These are phyloP conservation scores for Lysiphlebus fabarum DNA, from an alignment of 1,140 invertebrate species.

Conservation along the genomic window DNA sequence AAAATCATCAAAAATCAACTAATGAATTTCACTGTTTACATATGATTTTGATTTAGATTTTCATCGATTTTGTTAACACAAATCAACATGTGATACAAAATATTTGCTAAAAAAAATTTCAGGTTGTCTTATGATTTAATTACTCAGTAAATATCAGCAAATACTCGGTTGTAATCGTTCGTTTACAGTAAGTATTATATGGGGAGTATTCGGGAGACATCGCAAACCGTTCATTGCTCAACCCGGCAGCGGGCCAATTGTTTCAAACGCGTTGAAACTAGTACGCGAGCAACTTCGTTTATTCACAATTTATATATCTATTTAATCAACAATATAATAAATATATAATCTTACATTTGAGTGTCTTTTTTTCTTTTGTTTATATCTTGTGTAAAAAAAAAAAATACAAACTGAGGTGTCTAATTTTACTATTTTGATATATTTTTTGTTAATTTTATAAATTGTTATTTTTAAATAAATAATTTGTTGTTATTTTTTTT, in stretches of 20 bases:
- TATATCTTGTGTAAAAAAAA: too few relatives aligned
- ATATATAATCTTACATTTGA: not conserved
- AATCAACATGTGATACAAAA: too few relatives aligned
- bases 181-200: not conserved
- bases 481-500: not conserved
- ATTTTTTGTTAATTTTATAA: too few relatives aligned
- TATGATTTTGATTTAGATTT: too few relatives aligned
- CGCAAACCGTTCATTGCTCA: slow-evolving; percentile 27
- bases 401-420: not conserved
- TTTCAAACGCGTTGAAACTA: slow-evolving; percentile 46
- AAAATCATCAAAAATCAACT: too few relatives aligned
- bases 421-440: not conserved
- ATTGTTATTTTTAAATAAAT: not conserved
- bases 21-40: too few relatives aligned
- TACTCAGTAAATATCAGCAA: too few relatives aligned
- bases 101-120: too few relatives aligned
- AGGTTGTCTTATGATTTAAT: too few relatives aligned
- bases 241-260: slow-evolving; percentile 41
- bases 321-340: not conserved
- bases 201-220: slow-evolving; percentile 17
- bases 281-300: slow-evolving; percentile 28
- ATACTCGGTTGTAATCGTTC: slow-evolving; percentile 27
- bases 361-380: too few relatives aligned
- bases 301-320: not conserved
- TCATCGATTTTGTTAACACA: too few relatives aligned